Base-by-base conservation (phyloP, 2,113 vertebrate species). In the Leptodactylus fuscus region DNA sequence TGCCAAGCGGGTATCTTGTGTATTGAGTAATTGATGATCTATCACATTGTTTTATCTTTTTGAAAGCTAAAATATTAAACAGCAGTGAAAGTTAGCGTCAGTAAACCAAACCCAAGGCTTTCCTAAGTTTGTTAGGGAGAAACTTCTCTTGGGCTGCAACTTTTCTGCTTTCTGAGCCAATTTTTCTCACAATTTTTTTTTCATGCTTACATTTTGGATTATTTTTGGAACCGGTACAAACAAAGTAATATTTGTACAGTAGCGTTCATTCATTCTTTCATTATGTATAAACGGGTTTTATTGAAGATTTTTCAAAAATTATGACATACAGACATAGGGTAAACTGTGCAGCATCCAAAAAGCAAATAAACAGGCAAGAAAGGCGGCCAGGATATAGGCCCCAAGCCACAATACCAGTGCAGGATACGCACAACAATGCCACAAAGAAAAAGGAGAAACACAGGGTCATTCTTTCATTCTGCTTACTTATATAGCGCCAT, bases 41-140 rank as follows among this genome's bases (percentile, higher is more conserved):
- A 89, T 85, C 80, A 77, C 36, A 78, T 70, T 62, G 53, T 49
- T 86, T 88, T 81, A 55, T 85, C 88, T 90, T 76, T 87, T 79
- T 89, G 75, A 41, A 36, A 87, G 65, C 89, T 91, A 88, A 90
- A 91, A 92, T 91, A 89, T 88, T 89, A 81, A 91, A 90, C 83
- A 86, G 90, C 11, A 41, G 88, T 87, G 88, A 88, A 81, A 87
- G 88, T 1, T 20, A 86, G 22, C 60, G 49, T 83, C 4, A 46
- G 89, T 84, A 88, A 90, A 87, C 81, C 89, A 85, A 67, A 2
- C 1, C 22, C 85, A 84, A 88, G 48, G 27, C 81, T 73, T 32
- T 27, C 62, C n/a, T 65, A 51, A 71, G 69, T 36, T 46, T 67
- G 41, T 62, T 81, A 44, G 38, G 36, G 27, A 29, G 41, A 22